Evolutionary conservation across 1,140 invertebrate species (phyloP), one percentile per base, ranked within the genome.

Genomic region (Dinoponera quadriceps): DNA sequence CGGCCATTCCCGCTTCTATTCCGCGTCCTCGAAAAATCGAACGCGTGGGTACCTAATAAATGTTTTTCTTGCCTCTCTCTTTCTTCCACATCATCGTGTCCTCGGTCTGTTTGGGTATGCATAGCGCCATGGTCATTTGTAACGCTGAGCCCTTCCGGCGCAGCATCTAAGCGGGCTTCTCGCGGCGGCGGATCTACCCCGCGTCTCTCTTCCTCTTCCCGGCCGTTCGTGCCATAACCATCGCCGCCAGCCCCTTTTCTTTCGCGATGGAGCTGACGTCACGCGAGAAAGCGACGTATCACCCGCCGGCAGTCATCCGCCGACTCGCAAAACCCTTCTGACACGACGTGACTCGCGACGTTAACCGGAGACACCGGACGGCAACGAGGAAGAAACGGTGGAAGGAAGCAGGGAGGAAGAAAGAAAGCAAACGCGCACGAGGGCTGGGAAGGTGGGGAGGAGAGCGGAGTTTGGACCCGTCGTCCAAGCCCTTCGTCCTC

Each of bases 321-420:
- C 66, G 74, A 63, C 77, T 91, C 87, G 89, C 89, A 91, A 90
- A 91, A 90, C 91, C 91, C 88, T 91, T 86, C 89, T 86, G 89
- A 89, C 89, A 87, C 89, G 85, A 91, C 91, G 90, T 91, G 91
- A 91, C 91, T 91, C 88, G 91, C 88, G 85, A 91, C 86, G 88
- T 91, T 91, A 91, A 91, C 89, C 87, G 83, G 85, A 83, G 88
- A 84, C 83, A 78, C 63, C 54, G 77, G 82, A 85, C 71, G 44
- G 51, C 71, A 65, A 59, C 60, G 78, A 55, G 54, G 59, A 22
- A 83, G 87, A 82, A 88, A 88, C 22, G 71, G 27, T 63, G 73
- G 68, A 88, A 86, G 86, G 71, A 86, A 86, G 54, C 57, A 74
- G 60, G 20, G 77, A 59, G 16, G 27, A 44, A 75, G 62, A 57